Conservation (phyloP, 1,140 invertebrate genomes). For the Protaetia brevitarsis region DNA sequence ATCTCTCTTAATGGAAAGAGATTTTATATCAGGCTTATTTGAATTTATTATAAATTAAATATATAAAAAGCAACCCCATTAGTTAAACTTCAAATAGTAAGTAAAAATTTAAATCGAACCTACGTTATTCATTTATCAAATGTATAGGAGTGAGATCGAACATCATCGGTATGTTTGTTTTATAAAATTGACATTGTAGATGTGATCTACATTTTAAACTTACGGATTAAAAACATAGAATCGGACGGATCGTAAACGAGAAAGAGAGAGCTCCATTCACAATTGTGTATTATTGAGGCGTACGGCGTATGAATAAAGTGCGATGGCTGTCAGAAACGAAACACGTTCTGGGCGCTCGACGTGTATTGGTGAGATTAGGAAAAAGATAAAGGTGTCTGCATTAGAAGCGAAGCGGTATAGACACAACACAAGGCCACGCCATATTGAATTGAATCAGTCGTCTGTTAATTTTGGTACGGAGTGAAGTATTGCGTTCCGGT, state of each 20-base stretch:
- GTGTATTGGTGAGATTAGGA: constrained; percentile 28
- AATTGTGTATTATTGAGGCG: constrained; percentile 28
- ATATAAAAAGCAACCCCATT: too few species aligned
- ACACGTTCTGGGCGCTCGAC: constrained; percentile 25
- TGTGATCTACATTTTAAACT: constrained; percentile 19
- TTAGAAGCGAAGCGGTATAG: constrained; percentile 37
- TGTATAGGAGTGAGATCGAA: background rate
- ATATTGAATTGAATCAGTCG: constrained; percentile 50
- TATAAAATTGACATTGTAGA: constrained; percentile 19
- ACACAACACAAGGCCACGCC: constrained; percentile 49
- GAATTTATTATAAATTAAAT: too few species aligned
- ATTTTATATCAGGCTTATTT: too few species aligned
- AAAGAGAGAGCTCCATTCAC: constrained; percentile 3
- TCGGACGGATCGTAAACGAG: background rate
- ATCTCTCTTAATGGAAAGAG: too few species aligned
- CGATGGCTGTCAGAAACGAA: constrained; percentile 27
- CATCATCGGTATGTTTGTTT: background rate
- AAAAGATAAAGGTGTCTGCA: constrained; percentile 31
- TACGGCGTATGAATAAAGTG: constrained; percentile 40
- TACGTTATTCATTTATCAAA: constrained; percentile 1
- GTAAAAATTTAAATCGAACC: background rate
- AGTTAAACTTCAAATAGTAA: too few species aligned
- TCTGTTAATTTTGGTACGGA: constrained; percentile 46
- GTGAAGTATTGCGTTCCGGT: constrained; percentile 39
- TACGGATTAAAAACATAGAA: background rate